Percentiles rank a stretch among this genome's conserved stretches.
Conservation (phyloP, 2,888 invertebrate species). For the Acanthosepion pharaonis region DNA sequence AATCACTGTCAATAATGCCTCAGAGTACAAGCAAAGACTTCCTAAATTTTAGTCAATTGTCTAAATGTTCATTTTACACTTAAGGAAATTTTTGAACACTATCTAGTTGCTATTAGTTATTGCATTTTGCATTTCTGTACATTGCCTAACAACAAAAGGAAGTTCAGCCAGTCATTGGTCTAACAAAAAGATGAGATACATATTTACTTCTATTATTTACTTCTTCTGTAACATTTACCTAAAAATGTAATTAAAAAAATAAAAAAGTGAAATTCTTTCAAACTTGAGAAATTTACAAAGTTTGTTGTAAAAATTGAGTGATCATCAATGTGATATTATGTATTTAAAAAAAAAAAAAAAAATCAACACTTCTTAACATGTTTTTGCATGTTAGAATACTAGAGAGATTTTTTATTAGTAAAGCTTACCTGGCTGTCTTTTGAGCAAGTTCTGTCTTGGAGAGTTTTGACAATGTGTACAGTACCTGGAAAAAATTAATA, state of each 20-base stretch:
- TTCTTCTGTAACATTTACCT: neutral
- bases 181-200: neutral
- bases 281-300: neutral
- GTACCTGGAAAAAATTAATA: constrained; percentile 75
- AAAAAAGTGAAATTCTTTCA: neutral
- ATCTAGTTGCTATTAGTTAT: too few relatives aligned
- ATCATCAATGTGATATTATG: neutral
- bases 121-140: too few relatives aligned
- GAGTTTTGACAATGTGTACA: constrained; percentile 90
- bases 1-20: too few relatives aligned
- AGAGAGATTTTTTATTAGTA: neutral
- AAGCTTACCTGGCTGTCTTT: constrained; percentile 53
- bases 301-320: neutral
- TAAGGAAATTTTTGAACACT: too few relatives aligned
- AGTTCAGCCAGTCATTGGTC: neutral
- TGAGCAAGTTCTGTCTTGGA: constrained; percentile 80
- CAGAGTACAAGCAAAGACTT: too few relatives aligned
- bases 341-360: neutral
- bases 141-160: neutral
- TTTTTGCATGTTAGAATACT: neutral
- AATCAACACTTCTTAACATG: neutral
- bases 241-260: neutral
- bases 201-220: neutral
- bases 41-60: too few relatives aligned
- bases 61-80: too few relatives aligned